These are phyloP conservation scores for Synodontis membranacea DNA, from an alignment of 2,113 vertebrate species.

Conservation along the genomic window DNA sequence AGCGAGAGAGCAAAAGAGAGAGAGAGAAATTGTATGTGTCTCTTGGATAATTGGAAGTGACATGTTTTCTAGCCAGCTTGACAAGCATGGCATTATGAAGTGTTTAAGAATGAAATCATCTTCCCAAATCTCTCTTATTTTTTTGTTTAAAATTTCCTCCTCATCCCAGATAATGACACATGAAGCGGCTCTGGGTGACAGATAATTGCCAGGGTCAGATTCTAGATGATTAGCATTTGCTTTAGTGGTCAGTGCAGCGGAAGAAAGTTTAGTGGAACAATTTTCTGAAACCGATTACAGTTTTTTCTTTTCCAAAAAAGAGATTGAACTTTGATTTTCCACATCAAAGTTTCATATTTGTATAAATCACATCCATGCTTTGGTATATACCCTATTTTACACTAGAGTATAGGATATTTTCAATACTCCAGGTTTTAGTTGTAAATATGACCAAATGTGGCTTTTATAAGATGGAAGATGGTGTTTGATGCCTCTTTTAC, in stretches of 20 bases:
- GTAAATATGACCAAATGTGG: background rate
- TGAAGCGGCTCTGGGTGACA: constrained; percentile 52
- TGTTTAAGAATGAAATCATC: constrained; percentile 64
- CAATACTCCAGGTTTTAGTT: background rate
- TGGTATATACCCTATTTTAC: background rate
- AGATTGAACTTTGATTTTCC: constrained; percentile 51
- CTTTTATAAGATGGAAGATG: background rate
- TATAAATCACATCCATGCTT: constrained; percentile 17
- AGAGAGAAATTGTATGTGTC: constrained; percentile 31
- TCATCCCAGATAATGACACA: constrained; percentile 57
- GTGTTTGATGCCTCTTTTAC: background rate
- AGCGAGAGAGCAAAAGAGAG: constrained; percentile 5
- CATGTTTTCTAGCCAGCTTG: constrained; percentile 69
- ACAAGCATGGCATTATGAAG: constrained; percentile 55
- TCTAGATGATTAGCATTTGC: constrained; percentile 60
- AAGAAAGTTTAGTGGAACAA: constrained; percentile 72
- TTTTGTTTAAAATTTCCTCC: constrained; percentile 60
- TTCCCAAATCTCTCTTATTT: constrained; percentile 59
- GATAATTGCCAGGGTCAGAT: constrained; percentile 67
- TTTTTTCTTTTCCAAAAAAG: constrained; percentile 50
- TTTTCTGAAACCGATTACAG: constrained; percentile 63
- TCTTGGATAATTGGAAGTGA: constrained; percentile 67
- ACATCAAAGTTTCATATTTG: constrained; percentile 58
- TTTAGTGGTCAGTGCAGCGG: constrained; percentile 58
- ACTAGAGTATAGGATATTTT: background rate